Conservation (phyloP, 2,113 vertebrate species). For the Mormyrus iriodes region DNA sequence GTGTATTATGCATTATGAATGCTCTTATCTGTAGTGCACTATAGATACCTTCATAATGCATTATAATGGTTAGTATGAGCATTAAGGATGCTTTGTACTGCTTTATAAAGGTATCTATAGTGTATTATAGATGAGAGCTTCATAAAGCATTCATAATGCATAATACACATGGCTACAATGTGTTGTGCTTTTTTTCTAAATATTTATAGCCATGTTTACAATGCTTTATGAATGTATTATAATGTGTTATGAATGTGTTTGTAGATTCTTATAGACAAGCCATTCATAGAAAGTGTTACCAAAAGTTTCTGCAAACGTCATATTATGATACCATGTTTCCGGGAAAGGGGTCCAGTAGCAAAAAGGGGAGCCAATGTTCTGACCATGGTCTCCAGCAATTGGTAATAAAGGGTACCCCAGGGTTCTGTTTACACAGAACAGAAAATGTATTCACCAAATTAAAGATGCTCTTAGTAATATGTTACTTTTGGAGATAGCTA, state of each 20-base stretch:
- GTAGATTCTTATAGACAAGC: not conserved
- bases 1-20: no score
- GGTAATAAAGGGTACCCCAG: not conserved
- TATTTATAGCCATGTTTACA: not conserved
- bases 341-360: no score
- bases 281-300: no score
- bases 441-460: not conserved
- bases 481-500: not conserved
- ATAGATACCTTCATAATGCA: not conserved
- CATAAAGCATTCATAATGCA: not conserved
- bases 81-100: not conserved
- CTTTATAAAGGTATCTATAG: not conserved
- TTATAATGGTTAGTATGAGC: not conserved
- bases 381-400: not conserved
- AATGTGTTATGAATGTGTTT: not conserved
- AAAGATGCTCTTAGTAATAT: not conserved
- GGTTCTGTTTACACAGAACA: not conserved
- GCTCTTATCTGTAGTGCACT: not conserved
- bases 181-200: no score
- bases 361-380: no score
- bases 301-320: no score
- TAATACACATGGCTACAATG: not conserved
- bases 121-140: not conserved
- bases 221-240: not conserved
- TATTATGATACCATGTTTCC: no score